Percentiles rank a stretch among this genome's conserved stretches.
Conservation (phyloP, 2,888 invertebrate genomes). For the Pecten maximus region DNA sequence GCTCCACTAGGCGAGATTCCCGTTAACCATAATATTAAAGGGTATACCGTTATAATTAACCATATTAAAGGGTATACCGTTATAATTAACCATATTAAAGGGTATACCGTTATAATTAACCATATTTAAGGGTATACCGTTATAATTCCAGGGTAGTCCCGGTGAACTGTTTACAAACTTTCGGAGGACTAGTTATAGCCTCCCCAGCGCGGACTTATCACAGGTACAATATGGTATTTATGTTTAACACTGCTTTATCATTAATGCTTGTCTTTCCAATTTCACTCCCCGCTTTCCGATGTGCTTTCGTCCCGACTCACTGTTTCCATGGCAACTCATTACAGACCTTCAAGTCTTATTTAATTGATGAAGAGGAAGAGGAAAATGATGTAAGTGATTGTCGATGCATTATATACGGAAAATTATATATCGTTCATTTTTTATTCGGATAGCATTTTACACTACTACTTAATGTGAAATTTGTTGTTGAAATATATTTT, state of each 20-base stretch:
- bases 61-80: no score
- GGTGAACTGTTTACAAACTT: not conserved
- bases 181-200: constrained; percentile 14
- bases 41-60: no score
- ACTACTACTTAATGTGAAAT: no score
- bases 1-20: no score
- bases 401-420: not conserved
- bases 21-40: no score
- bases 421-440: no score
- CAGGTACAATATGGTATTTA: not conserved
- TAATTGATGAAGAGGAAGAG: constrained; percentile 60
- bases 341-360: constrained; percentile 72
- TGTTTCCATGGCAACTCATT: constrained; percentile 21
- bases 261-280: not conserved
- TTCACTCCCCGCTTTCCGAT: constrained; percentile 4
- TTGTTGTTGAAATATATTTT: no score
- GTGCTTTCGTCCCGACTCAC: not conserved
- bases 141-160: not conserved
- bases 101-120: no score
- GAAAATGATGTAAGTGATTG: constrained; percentile 44
- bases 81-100: no score
- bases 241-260: not conserved
- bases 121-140: no score
- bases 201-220: not conserved
- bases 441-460: no score